Percentiles rank a stretch among this genome's conserved stretches.
Conservation (phyloP, 2,797 vertebrate genomes). For the Austrolebias charrua region DNA sequence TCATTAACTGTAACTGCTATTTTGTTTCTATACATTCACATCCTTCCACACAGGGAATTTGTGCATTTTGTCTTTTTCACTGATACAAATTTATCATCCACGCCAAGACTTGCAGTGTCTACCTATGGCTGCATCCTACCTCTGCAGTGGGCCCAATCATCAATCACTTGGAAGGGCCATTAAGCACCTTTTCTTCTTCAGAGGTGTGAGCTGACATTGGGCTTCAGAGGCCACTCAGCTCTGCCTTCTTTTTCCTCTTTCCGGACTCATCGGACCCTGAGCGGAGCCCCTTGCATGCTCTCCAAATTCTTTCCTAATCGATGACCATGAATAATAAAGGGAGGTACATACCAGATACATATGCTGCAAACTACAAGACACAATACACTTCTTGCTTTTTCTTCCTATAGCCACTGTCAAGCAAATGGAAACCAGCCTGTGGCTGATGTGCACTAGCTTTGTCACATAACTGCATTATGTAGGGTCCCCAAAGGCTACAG, state of each 20-base stretch:
- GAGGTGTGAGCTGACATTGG: slow-evolving; percentile 44
- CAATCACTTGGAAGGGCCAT: slow-evolving; percentile 53
- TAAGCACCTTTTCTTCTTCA: slow-evolving; percentile 57
- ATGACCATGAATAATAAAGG: slow-evolving; percentile 52
- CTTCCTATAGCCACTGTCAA: slow-evolving; percentile 38
- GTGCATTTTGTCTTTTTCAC: slow-evolving; percentile 18
- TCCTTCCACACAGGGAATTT: slow-evolving; percentile 17
- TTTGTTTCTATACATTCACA: slow-evolving; percentile 35
- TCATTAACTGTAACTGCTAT: slow-evolving; percentile 44
- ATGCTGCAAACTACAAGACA: slow-evolving; percentile 31
- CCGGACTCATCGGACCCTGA: background rate
- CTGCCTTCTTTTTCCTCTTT: background rate
- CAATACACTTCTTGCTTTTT: slow-evolving; percentile 28
- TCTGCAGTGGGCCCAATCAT: slow-evolving; percentile 40
- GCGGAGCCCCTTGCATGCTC: slow-evolving; percentile 3
- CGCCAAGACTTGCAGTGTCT: slow-evolving; percentile 32
- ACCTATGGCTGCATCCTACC: slow-evolving; percentile 32
- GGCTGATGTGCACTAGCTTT: slow-evolving; percentile 67
- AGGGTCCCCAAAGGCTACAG: slow-evolving; percentile 66
- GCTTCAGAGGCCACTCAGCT: slow-evolving; percentile 24
- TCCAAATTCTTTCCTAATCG: slow-evolving; percentile 27
- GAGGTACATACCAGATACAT: slow-evolving; percentile 32
- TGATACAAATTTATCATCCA: slow-evolving; percentile 48
- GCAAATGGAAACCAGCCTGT: slow-evolving; percentile 49
- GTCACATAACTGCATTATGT: slow-evolving; percentile 75